Base-by-base conservation (phyloP, 1,140 invertebrate species). In the Drosophila oshimai region DNA sequence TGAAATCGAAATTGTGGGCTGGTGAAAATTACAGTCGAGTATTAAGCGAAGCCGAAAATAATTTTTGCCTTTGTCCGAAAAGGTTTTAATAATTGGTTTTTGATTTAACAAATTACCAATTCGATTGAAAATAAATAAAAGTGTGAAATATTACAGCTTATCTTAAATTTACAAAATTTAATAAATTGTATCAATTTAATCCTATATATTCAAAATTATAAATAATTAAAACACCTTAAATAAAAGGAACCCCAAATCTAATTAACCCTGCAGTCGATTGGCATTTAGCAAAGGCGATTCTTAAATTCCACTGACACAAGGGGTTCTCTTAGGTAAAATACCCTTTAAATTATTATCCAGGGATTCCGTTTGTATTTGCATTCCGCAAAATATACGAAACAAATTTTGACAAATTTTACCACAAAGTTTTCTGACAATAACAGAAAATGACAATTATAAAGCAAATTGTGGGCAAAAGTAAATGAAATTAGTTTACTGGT, bases 401-500 rank as follows among this genome's bases (percentile, higher is more conserved):
- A 71, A 51, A 70, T 58, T 34, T 58, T 18, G 26, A 50, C 26
- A 72, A 68, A 72, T 64, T 54, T 28, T 7, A 62, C 77, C 50
- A 51, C 77, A 75, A 75, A 65, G 47, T 71, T 57, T 53, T 37
- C 13, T 46, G 41, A 47, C 44, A 64, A 68, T 50, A 60, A 64
- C 64, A 57, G 42, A 29, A 58, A 49, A 42, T 50, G 54, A 37
- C 77, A 81, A 76, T 81, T 72, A 61, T 39, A 71, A 58, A 46
- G 53, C 15, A 57, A 70, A 54, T 75, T 75, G 36, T 36, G 57
- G 55, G 37, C 36, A 47, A 46, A 54, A 71, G 65, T 71, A 58
- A 76, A 71, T 76, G 51, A 71, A 76, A 76, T 76, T 75, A 75
- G 44, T 75, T 69, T 45, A 69, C 54, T 54, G 55, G 55, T 70